These are phyloP conservation scores for Leucozona laternaria DNA, from an alignment of 2,888 invertebrate species.

Conservation along the genomic window DNA sequence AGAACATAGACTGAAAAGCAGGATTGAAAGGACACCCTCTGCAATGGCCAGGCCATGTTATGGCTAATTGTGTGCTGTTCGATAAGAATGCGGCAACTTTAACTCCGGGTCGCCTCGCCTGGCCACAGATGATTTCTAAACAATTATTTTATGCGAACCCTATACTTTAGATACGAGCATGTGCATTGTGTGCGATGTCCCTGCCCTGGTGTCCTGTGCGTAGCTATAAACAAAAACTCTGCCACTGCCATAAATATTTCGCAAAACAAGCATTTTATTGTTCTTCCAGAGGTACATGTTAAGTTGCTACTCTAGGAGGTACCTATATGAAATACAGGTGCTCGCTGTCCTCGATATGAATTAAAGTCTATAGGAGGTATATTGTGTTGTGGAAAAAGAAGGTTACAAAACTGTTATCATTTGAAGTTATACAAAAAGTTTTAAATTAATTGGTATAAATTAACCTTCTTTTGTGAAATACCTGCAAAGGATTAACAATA, in stretches of 20 bases:
- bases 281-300: background rate
- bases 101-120: conserved; percentile 45
- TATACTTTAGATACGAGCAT: background rate
- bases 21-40: conserved; percentile 36
- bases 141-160: conserved; percentile 57
- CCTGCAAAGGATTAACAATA: background rate
- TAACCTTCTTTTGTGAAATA: background rate
- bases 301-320: background rate
- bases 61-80: conserved; percentile 61
- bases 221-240: conserved; percentile 21
- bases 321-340: background rate
- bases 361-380: background rate
- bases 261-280: conserved; percentile 8
- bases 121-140: conserved; percentile 63
- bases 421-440: conserved; percentile 1
- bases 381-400: background rate
- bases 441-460: conserved; percentile 4
- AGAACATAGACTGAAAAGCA: conserved; percentile 1
- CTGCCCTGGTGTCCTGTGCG: conserved; percentile 1
- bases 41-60: conserved; percentile 54
- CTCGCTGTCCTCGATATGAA: background rate
- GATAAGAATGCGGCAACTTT: conserved; percentile 70
- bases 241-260: conserved; percentile 26
- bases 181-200: background rate
- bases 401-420: conserved; percentile 1